Conservation (phyloP, 2,888 invertebrate genomes). For the Graphium colonna region DNA sequence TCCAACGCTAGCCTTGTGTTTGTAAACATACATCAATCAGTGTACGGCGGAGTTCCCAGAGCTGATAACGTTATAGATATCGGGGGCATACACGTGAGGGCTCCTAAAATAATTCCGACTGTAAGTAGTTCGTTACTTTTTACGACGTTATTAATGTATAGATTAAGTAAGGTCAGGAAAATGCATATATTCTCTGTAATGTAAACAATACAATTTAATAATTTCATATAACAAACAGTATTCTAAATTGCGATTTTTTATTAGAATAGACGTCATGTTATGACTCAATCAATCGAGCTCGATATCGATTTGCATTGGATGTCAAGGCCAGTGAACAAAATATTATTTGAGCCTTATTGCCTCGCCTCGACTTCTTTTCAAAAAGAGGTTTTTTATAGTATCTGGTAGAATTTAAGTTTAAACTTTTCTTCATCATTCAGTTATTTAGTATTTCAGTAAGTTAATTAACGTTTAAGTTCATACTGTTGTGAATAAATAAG, state of each 20-base stretch:
- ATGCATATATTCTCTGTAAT: too few species aligned
- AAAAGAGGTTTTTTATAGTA: not conserved
- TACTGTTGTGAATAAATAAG: too few species aligned
- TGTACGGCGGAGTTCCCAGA: constrained; percentile 79
- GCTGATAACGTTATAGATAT: constrained; percentile 83
- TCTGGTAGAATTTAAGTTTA: too few species aligned
- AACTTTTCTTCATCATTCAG: too few species aligned
- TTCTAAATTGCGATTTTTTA: too few species aligned
- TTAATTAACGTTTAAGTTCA: too few species aligned
- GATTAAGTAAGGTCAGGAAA: not conserved
- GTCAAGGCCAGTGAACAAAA: constrained; percentile 11
- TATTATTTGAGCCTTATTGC: too few species aligned
- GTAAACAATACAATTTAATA: too few species aligned
- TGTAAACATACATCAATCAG: constrained; percentile 83
- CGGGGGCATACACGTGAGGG: constrained; percentile 82
- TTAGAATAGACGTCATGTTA: too few species aligned
- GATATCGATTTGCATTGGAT: constrained; percentile 14
- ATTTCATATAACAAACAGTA: too few species aligned
- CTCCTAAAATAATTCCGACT: constrained; percentile 69
- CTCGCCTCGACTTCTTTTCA: too few species aligned
- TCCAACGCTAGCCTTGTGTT: constrained; percentile 79
- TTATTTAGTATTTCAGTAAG: too few species aligned
- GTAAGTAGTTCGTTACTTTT: constrained; percentile 45
- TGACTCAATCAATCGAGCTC: constrained; percentile 13
- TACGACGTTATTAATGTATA: not conserved